Base-by-base conservation (phyloP, 1,140 invertebrate species). In the Heliconius nattereri region DNA sequence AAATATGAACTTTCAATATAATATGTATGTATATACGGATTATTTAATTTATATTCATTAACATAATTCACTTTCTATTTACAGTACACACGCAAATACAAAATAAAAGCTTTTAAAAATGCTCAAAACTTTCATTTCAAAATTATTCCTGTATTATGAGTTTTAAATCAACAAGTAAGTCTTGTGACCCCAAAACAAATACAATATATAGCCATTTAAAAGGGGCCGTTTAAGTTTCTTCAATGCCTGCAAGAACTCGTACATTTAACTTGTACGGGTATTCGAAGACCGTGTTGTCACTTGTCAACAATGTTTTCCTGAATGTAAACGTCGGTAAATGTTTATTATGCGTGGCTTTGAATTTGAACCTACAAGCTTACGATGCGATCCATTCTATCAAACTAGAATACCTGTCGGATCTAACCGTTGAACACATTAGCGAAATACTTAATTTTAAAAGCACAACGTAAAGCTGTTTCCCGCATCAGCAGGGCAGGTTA, bases 251-350 rank as follows among this genome's bases (percentile, higher is more conserved):
- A 66, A 66, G 11, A 3, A 20, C 49, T 52, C 49, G 49, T 66
- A 66, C 29, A 66, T 76, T 66, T 40, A 76, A 52, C 57, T 76
- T 76, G 74, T 76, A 19, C 20, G n/a, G 29, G 73, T 54, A n/a
- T 57, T 35, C 49, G 52, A 75, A 75, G 74, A 40, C 74, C 35
- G n/a, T 75, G 74, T 66, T 37, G 57, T 75, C 74, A 76, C 74
- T 66, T 76, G 74, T 76, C 74, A 57, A 66, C 74, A 37, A 35
- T 40, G 74, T 40, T 32, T 66, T 29, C 75, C 66, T 45, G 57
- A 76, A 45, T 76, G 75, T 76, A 45, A 60, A 60, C 54, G 19
- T 49, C 26, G 54, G 23, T 54, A 70, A 70, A 70, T 76, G 60
- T 76, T 76, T 76, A 76, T 76, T 45, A 60, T 76, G 60, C 60